These are phyloP conservation scores for Netelia inedita DNA, from an alignment of 2,888 invertebrate species.

Conservation along the genomic window DNA sequence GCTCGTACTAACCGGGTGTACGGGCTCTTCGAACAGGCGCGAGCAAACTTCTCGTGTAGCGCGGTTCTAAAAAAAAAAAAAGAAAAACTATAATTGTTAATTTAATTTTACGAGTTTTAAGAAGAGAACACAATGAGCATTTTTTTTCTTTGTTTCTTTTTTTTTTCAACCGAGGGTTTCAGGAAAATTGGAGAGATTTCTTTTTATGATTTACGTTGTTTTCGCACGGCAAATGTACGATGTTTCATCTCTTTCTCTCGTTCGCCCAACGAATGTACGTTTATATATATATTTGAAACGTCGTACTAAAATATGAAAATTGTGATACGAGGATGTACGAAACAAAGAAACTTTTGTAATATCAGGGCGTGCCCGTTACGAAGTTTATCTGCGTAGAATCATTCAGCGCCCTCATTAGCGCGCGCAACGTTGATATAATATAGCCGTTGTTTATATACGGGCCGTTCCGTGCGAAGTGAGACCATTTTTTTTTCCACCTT, in stretches of 20 bases:
- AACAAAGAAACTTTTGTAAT: constrained; percentile 59
- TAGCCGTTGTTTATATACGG: constrained; percentile 15
- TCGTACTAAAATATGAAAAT: constrained; percentile 13
- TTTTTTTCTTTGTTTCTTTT: neutral
- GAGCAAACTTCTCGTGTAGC: neutral
- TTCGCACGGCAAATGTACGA: too few species aligned
- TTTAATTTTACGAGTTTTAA: too few species aligned
- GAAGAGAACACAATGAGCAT: too few species aligned
- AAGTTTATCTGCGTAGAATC: constrained; percentile 39
- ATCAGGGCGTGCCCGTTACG: constrained; percentile 25
- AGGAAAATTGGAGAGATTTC: neutral
- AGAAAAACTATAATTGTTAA: too few species aligned
- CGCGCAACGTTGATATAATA: constrained; percentile 22
- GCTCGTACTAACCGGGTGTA: constrained; percentile 57
- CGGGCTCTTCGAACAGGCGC: constrained; percentile 35
- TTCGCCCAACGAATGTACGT: neutral
- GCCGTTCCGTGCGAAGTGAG: neutral
- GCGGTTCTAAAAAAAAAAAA: too few species aligned
- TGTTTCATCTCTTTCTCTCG: neutral
- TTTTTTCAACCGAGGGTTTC: neutral
- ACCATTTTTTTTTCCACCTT: too few species aligned
- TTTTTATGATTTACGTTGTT: too few species aligned
- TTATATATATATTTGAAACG: constrained; percentile 6
- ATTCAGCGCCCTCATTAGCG: constrained; percentile 52
- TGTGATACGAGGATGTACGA: neutral